Percentiles rank a stretch among this genome's conserved stretches.
These are phyloP conservation scores for Heliconius aoede DNA, from an alignment of 2,888 invertebrate genomes.

Conservation along the genomic window DNA sequence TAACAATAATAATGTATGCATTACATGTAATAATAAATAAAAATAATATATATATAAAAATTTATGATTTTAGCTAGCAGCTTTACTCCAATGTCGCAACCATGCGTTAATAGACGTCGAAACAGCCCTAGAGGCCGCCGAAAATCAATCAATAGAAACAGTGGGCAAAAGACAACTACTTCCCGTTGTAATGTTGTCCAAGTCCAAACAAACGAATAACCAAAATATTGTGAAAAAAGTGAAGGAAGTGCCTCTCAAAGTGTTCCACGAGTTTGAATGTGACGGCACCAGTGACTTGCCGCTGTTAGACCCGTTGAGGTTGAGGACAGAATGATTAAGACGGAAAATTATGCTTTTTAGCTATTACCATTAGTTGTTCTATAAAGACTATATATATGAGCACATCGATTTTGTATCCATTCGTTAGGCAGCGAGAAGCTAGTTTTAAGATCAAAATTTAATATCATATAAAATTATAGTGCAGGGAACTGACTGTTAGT, in stretches of 20 bases:
- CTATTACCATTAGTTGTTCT: constrained; percentile 61
- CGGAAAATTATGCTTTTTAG: constrained; percentile 66
- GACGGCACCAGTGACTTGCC: constrained; percentile 65
- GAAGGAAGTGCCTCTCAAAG: constrained; percentile 74
- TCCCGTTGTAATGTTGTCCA: constrained; percentile 59
- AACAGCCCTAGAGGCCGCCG: constrained; percentile 80
- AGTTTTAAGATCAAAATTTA: neutral
- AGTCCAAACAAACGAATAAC: constrained; percentile 43
- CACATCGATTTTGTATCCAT: neutral
- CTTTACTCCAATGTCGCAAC: constrained; percentile 74
- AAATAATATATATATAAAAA: too few species aligned
- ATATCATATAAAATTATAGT: neutral
- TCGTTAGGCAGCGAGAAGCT: too few species aligned
- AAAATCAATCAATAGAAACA: constrained; percentile 63
- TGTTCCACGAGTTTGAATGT: constrained; percentile 73
- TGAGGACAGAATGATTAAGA: constrained; percentile 76
- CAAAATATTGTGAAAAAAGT: constrained; percentile 55
- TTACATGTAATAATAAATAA: too few species aligned
- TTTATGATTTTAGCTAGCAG: constrained; percentile 63
- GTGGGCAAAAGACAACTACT: constrained; percentile 62
- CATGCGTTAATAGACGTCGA: constrained; percentile 79
- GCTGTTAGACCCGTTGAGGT: constrained; percentile 67
- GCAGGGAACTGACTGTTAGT: too few species aligned
- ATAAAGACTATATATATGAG: neutral
- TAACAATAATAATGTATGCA: too few species aligned